A percentile compares a stretch with the other conserved stretches of the same genome.
Conservation (phyloP, 53 echinoderm and acorn worm genomes). For the Crossaster papposus region DNA sequence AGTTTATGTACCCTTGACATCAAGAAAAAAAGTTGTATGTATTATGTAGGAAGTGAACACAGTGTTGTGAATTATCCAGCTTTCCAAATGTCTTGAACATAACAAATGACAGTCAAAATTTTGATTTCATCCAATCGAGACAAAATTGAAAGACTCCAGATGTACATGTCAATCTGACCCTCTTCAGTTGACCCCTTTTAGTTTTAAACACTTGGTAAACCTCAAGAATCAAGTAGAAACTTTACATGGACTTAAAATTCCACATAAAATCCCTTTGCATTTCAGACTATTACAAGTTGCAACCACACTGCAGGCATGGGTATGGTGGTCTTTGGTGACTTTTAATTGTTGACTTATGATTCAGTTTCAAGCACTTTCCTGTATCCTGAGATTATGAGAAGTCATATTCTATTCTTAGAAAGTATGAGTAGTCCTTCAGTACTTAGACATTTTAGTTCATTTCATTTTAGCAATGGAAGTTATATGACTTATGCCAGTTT, state of each 20-base stretch:
- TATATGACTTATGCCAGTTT: not conserved
- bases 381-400: too few relatives aligned
- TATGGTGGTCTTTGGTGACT: not conserved
- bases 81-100: not conserved
- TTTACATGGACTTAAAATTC: slow-evolving; percentile 13
- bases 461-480: not conserved
- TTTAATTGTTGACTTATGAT: not conserved
- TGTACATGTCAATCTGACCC: not conserved
- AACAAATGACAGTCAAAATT: not conserved
- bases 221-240: not conserved
- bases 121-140: too few relatives aligned
- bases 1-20: not conserved
- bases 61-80: too few relatives aligned
- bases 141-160: not conserved
- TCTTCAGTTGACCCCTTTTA: slow-evolving; percentile 24
- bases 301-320: not conserved
- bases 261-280: not conserved
- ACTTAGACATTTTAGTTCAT: too few relatives aligned
- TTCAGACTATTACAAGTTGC: not conserved
- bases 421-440: too few relatives aligned
- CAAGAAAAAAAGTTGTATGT: not conserved
- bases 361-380: not conserved
- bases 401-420: too few relatives aligned
- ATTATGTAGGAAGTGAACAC: not conserved
- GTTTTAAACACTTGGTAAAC: not conserved